Evolutionary conservation across 2,888 invertebrate species (phyloP).

Genomic region (Lucinisca nassula): DNA sequence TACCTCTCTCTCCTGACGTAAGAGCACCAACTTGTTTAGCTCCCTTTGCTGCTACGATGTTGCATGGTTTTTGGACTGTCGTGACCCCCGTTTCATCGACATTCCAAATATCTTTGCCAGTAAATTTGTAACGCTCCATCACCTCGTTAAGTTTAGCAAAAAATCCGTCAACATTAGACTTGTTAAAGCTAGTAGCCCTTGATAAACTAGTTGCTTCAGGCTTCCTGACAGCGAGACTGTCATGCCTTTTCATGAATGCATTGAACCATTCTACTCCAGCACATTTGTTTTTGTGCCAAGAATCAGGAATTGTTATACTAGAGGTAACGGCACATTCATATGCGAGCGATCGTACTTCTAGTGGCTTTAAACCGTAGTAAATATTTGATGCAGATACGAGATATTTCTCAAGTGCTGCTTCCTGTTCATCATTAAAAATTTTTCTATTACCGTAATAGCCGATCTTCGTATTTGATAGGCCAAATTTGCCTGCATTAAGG

Average conservation of each 20-base stretch:
- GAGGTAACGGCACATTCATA: slow-evolving; percentile 48
- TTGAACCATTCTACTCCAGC: slow-evolving; percentile 69
- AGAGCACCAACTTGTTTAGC: slow-evolving; percentile 64
- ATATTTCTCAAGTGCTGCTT: background rate
- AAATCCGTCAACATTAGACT: slow-evolving; percentile 34
- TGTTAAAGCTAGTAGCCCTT: slow-evolving; percentile 61
- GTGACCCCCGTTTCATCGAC: slow-evolving; percentile 64
- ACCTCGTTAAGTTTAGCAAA: slow-evolving; percentile 54
- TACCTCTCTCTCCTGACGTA: slow-evolving; percentile 60
- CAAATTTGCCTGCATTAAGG: too few relatives aligned
- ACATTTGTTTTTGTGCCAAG: slow-evolving; percentile 50
- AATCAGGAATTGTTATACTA: slow-evolving; percentile 34
- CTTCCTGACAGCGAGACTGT: slow-evolving; percentile 39
- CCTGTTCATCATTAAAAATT: slow-evolving; percentile 14
- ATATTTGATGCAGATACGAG: slow-evolving; percentile 36
- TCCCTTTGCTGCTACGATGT: slow-evolving; percentile 50
- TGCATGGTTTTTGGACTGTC: slow-evolving; percentile 63
- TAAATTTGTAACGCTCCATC: slow-evolving; percentile 46
- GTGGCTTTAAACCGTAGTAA: slow-evolving; percentile 53
- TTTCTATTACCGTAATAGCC: background rate
- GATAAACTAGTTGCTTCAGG: slow-evolving; percentile 68
- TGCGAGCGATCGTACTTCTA: slow-evolving; percentile 46
- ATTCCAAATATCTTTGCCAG: slow-evolving; percentile 51
- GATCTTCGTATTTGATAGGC: too few relatives aligned
- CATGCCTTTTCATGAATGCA: slow-evolving; percentile 39